Conservation (phyloP, 2,888 invertebrate species). For the Eupithecia vulgata region DNA sequence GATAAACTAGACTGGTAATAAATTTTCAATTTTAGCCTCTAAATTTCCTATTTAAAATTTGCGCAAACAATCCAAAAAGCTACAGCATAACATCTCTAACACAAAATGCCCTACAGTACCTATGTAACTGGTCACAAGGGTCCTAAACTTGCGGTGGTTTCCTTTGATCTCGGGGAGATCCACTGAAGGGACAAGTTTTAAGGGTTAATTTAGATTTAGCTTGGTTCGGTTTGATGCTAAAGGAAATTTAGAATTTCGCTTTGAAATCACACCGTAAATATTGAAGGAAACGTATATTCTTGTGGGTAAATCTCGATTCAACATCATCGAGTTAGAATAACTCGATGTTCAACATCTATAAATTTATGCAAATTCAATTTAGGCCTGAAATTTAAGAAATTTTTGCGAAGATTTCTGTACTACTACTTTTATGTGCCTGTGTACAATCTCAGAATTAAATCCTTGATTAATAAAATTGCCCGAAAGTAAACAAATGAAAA, state of each 20-base stretch:
- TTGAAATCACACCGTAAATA: slow-evolving; percentile 6
- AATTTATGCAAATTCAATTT: background rate
- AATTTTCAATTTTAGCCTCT: background rate
- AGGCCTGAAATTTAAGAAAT: background rate
- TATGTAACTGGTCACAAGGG: slow-evolving; percentile 99
- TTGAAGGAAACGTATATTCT: background rate
- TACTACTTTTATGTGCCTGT: background rate
- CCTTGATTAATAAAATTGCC: no score
- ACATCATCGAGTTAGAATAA: no score
- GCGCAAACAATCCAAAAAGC: slow-evolving; percentile 11
- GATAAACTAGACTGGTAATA: background rate
- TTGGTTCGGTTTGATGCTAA: slow-evolving; percentile 2
- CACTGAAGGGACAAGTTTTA: slow-evolving; percentile 85
- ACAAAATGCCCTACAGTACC: slow-evolving; percentile 86
- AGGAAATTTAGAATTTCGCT: background rate
- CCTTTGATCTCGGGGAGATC: slow-evolving; percentile 99
- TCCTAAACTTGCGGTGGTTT: slow-evolving; percentile 99
- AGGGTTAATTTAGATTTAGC: slow-evolving; percentile 37
- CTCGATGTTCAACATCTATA: no score
- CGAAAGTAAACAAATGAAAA: no score
- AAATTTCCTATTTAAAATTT: background rate
- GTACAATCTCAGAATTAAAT: background rate
- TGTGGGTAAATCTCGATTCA: background rate
- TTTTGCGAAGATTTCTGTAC: background rate
- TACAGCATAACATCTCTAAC: slow-evolving; percentile 27